Percentiles rank a stretch among this genome's conserved stretches.
These are phyloP conservation scores for Prionchulus punctatus DNA, from an alignment of 2,888 invertebrate genomes.

Conservation along the genomic window DNA sequence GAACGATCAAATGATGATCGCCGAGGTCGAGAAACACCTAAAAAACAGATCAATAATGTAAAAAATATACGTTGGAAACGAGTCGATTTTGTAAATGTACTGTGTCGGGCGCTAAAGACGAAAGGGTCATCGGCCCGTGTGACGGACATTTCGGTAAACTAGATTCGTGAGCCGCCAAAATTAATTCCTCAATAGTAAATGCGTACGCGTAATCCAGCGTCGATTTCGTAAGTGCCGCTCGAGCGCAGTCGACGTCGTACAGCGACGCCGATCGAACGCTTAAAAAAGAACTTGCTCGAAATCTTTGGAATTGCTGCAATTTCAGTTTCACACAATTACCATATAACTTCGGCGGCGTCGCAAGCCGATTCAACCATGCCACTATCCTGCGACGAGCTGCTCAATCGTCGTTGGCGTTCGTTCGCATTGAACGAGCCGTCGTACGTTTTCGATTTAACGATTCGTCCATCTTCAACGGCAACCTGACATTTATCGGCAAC, in stretches of 20 bases:
- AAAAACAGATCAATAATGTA: conserved; percentile 33
- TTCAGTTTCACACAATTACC: background rate
- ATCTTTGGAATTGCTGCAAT: background rate
- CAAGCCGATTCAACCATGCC: conserved; percentile 1
- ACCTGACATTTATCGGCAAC: background rate
- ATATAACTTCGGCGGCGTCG: background rate
- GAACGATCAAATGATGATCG: conserved; percentile 58
- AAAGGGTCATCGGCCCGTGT: conserved; percentile 57
- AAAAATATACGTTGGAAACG: conserved; percentile 4
- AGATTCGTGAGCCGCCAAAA: conserved; percentile 62
- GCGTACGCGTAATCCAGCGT: conserved; percentile 41
- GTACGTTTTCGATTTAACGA: conserved; percentile 6
- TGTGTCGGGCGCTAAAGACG: conserved; percentile 78
- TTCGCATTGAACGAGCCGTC: background rate
- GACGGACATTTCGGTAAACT: conserved; percentile 57
- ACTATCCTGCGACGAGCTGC: conserved; percentile 5
- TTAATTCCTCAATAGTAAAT: conserved; percentile 92
- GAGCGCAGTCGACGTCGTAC: background rate
- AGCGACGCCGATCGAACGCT: background rate
- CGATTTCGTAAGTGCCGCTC: background rate
- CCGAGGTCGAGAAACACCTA: conserved; percentile 68
- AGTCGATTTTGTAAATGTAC: conserved; percentile 39
- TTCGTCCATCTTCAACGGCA: background rate
- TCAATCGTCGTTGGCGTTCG: background rate
- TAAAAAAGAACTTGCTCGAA: background rate